Percentiles rank a stretch among this genome's conserved stretches.
Conservation (phyloP, 2,797 vertebrate species). For the Apogon hyalosoma region DNA sequence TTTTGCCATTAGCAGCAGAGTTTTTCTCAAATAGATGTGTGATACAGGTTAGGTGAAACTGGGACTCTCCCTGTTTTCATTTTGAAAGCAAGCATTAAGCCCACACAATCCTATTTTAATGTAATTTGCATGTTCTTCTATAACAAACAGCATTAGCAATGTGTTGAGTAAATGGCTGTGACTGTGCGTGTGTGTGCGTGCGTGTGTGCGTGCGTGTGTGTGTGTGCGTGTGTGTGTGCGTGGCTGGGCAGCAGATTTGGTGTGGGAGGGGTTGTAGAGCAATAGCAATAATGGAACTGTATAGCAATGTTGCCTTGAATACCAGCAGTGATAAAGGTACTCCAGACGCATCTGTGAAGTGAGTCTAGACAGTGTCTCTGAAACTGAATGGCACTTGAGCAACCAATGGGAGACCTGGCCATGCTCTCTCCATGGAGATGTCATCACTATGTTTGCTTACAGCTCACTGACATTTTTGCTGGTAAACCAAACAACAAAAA, state of each 20-base stretch:
- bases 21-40: conserved; percentile 22
- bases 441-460: conserved; percentile 53
- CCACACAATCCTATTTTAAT: conserved; percentile 54
- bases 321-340: conserved; percentile 63
- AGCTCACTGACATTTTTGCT: conserved; percentile 65
- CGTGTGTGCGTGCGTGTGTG: conserved; percentile 18
- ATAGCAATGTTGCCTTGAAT: conserved; percentile 74
- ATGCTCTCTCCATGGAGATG: conserved; percentile 69
- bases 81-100: conserved; percentile 44
- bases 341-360: conserved; percentile 70
- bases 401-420: conserved; percentile 54
- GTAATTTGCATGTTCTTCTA: conserved; percentile 44
- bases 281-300: conserved; percentile 63
- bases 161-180: conserved; percentile 57
- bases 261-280: conserved; percentile 63
- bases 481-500: conserved; percentile 57
- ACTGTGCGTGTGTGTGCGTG: not conserved
- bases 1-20: conserved; percentile 26
- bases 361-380: conserved; percentile 77
- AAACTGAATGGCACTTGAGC: conserved; percentile 71
- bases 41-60: conserved; percentile 35
- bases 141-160: conserved; percentile 39
- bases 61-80: conserved; percentile 46
- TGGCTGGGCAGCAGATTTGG: conserved; percentile 51
- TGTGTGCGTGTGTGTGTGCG: not conserved